Evolutionary conservation across 2,888 invertebrate species (phyloP).

Genomic region (Leptopilina myrica): DNA sequence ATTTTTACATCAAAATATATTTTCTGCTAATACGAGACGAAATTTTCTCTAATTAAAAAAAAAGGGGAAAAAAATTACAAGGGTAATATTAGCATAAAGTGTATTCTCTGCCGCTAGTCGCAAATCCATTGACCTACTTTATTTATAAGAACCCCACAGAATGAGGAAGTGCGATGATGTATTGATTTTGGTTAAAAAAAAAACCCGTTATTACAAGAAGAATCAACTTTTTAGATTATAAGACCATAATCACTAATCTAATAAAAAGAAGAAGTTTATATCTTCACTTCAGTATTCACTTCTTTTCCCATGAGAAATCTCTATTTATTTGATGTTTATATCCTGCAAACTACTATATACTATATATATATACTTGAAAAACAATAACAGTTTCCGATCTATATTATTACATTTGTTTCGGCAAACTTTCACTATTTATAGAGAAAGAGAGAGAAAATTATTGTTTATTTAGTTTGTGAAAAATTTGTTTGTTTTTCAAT

Average conservation of each 20-base stretch:
- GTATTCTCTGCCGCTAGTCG: background rate
- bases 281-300: background rate
- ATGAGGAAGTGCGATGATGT: conserved; percentile 9
- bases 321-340: conserved; percentile 11
- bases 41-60: background rate
- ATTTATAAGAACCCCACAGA: conserved; percentile 1
- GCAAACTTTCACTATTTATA: no score
- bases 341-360: background rate
- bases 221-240: conserved; percentile 3
- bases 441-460: no score
- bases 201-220: background rate
- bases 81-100: conserved; percentile 3
- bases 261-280: background rate
- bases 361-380: no score
- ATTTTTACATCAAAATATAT: background rate
- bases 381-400: no score
- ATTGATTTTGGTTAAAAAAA: conserved; percentile 1
- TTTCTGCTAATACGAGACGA: background rate
- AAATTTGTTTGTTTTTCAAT: no score
- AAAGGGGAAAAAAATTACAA: background rate
- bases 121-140: conserved; percentile 7
- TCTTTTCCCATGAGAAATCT: background rate
- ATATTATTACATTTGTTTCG: no score
- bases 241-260: conserved; percentile 4
- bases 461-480: no score